Evolutionary conservation across 2,113 vertebrate species (phyloP).

Genomic region (Ailurus styani): DNA sequence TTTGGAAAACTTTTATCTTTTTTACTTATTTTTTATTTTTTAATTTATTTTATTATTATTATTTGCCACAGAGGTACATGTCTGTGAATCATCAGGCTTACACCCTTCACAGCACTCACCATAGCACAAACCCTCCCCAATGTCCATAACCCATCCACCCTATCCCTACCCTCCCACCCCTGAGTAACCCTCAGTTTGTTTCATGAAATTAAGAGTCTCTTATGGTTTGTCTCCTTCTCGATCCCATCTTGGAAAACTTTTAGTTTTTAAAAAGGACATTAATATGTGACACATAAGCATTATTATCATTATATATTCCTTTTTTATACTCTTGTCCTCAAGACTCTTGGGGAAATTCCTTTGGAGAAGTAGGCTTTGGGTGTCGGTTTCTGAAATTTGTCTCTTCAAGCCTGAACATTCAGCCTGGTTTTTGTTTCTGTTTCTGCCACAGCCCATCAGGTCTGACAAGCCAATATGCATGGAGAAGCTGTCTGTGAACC

Average conservation of each 20-base stretch:
- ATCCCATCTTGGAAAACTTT: neutral
- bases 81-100: too few relatives aligned
- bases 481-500: slow-evolving; percentile 89
- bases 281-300: neutral
- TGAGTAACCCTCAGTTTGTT: too few relatives aligned
- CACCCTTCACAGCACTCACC: too few relatives aligned
- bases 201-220: too few relatives aligned
- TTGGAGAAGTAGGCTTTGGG: neutral
- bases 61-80: too few relatives aligned
- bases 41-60: too few relatives aligned
- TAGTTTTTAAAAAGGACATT: neutral
- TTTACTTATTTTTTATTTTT: too few relatives aligned
- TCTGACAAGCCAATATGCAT: slow-evolving; percentile 87
- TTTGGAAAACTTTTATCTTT: neutral
- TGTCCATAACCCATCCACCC: too few relatives aligned
- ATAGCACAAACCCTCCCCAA: too few relatives aligned
- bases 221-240: too few relatives aligned
- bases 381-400: neutral
- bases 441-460: slow-evolving; percentile 82
- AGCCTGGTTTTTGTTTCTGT: neutral
- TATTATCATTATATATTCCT: neutral
- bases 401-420: neutral
- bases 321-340: neutral
- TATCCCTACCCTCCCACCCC: too few relatives aligned
- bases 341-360: neutral